Conservation (phyloP, 2,113 vertebrate species). For the Leptobrachium ailaonicum region DNA sequence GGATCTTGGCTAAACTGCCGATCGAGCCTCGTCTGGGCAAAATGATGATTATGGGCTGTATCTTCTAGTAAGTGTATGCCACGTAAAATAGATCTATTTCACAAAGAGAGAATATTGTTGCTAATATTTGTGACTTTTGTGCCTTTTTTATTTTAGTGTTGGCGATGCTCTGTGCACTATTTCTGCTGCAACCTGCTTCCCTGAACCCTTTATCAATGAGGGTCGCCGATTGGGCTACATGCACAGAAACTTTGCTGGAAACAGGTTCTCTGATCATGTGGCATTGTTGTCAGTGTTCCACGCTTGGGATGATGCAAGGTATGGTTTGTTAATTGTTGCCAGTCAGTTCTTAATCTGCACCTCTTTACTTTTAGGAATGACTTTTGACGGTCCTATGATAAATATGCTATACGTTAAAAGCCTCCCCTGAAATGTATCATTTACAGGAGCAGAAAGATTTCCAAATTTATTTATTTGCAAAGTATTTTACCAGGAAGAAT, state of each 20-base stretch:
- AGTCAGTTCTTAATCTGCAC: not conserved
- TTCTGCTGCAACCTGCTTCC: slow-evolving; percentile 90
- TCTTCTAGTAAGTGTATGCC: slow-evolving; percentile 81
- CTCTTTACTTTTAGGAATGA: not conserved
- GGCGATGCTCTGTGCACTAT: slow-evolving; percentile 94
- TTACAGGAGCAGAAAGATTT: too few relatives aligned
- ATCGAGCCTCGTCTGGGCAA: slow-evolving; percentile 95
- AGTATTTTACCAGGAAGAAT: too few relatives aligned
- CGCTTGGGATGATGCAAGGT: slow-evolving; percentile 95
- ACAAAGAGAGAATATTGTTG: not conserved
- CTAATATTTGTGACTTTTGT: not conserved
- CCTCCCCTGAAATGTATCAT: too few relatives aligned
- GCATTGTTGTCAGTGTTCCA: slow-evolving; percentile 92
- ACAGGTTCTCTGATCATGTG: slow-evolving; percentile 89
- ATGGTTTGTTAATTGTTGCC: not conserved
- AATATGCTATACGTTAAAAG: too few relatives aligned
- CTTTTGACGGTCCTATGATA: too few relatives aligned
- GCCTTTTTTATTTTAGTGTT: slow-evolving; percentile 71
- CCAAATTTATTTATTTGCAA: too few relatives aligned
- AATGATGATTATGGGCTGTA: slow-evolving; percentile 99
- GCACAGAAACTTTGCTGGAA: slow-evolving; percentile 91
- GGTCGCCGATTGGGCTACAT: slow-evolving; percentile 88
- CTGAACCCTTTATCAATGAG: slow-evolving; percentile 91
- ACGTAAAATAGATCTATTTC: not conserved
- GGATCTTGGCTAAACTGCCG: slow-evolving; percentile 89